phyloP scores from a whole-genome alignment of 2,797 vertebrate species.

The Sebastes kiyomatsui region DNA sequence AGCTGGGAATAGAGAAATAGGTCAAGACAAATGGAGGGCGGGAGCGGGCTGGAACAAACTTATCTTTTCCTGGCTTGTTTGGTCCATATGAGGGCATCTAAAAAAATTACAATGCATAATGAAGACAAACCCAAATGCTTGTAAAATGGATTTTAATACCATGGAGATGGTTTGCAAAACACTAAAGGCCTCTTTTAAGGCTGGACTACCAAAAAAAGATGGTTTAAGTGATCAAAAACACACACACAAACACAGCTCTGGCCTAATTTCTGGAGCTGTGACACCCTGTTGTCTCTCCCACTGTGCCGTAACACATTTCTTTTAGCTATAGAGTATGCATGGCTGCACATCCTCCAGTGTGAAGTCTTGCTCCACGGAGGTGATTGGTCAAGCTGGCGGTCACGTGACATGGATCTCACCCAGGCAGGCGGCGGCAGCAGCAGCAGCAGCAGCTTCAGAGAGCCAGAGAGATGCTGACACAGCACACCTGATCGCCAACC shows the following conservation, averaged over 20 bases:
- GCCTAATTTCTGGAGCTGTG: background rate
- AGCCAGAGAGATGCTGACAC: conserved; percentile 75
- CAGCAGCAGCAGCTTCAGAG: conserved; percentile 50
- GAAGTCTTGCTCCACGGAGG: conserved; percentile 39
- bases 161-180: background rate
- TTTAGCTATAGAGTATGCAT: conserved; percentile 60
- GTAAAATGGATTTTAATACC: background rate
- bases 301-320: conserved; percentile 43
- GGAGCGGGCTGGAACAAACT: conserved; percentile 39
- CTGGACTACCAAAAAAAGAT: background rate
- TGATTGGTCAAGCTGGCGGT: conserved; percentile 59
- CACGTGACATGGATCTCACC: conserved; percentile 65
- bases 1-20: conserved; percentile 74
- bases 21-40: conserved; percentile 67
- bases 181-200: background rate
- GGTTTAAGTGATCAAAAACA: background rate
- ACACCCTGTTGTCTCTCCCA: conserved; percentile 15
- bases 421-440: conserved; percentile 34
- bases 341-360: conserved; percentile 58
- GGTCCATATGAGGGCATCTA: background rate
- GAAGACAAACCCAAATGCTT: background rate
- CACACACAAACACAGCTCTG: conserved; percentile 1
- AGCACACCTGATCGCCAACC: conserved; percentile 74
- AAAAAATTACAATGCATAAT: background rate
- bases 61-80: conserved; percentile 31